Evolutionary conservation across 2,888 invertebrate genomes (phyloP).

Genomic region (Heliconius erato): DNA sequence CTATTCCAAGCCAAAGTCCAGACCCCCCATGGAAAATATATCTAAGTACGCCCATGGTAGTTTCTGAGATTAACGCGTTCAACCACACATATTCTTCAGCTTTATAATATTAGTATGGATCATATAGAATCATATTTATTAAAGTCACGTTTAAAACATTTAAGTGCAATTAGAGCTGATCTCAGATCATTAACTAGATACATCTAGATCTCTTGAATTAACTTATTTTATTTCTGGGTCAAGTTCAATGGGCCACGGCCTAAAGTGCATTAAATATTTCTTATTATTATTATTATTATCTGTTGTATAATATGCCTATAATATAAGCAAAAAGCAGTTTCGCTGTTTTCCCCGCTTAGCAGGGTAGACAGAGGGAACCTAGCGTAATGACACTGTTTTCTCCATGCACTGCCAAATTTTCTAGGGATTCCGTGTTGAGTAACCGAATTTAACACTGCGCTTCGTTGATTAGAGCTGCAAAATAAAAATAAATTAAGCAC

Average conservation of each 20-base stretch:
- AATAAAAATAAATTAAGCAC: too few relatives aligned
- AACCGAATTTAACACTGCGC: too few relatives aligned
- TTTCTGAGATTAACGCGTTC: not conserved
- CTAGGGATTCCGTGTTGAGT: too few relatives aligned
- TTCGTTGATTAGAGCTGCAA: too few relatives aligned
- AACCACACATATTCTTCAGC: not conserved
- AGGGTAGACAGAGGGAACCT: not conserved
- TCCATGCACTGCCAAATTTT: too few relatives aligned
- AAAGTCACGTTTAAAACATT: constrained; percentile 5
- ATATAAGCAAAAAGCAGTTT: too few relatives aligned
- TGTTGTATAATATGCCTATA: too few relatives aligned
- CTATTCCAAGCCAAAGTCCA: too few relatives aligned
- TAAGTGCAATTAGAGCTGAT: not conserved
- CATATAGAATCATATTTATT: not conserved
- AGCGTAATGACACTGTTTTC: not conserved
- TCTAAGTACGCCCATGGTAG: not conserved
- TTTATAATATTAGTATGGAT: not conserved
- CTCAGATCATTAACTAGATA: not conserved
- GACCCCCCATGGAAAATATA: too few relatives aligned
- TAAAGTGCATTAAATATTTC: not conserved
- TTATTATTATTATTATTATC: not conserved
- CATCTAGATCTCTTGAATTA: constrained; percentile 8
- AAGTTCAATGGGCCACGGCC: not conserved
- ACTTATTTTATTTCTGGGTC: constrained; percentile 8
- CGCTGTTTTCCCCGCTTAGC: too few relatives aligned